Evolutionary conservation across 1,140 invertebrate genomes (phyloP).

Genomic region (Pseudomyrmex flavicornis): DNA sequence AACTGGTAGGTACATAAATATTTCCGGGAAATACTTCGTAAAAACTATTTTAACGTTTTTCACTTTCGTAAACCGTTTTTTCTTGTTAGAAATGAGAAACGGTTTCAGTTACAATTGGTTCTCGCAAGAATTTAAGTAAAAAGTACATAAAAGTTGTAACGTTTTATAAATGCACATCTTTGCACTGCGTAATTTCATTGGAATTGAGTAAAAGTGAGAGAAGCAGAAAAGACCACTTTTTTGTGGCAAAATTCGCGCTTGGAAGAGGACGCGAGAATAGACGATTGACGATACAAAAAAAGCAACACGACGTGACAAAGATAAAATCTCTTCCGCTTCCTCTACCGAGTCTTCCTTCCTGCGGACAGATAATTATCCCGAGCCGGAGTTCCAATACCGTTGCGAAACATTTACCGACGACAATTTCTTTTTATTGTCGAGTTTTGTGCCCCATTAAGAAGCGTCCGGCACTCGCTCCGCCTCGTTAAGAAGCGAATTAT

Average conservation of each 20-base stretch:
- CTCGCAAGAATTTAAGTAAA: neutral
- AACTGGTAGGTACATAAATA: slow-evolving; percentile 86
- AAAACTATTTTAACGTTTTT: neutral
- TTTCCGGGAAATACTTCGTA: neutral
- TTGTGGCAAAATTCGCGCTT: neutral
- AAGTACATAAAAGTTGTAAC: neutral
- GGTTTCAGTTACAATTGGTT: too few relatives aligned
- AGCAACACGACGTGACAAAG: slow-evolving; percentile 10
- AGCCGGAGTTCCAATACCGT: slow-evolving; percentile 65
- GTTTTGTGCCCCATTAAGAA: slow-evolving; percentile 74
- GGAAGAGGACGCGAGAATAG: neutral
- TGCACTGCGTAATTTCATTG: too few relatives aligned
- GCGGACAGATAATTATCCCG: slow-evolving; percentile 72
- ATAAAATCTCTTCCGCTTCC: slow-evolving; percentile 32
- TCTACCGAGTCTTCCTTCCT: slow-evolving; percentile 7
- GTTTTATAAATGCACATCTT: too few relatives aligned
- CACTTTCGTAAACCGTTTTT: neutral
- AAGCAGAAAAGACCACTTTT: neutral
- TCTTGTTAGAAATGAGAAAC: neutral
- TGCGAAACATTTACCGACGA: slow-evolving; percentile 76
- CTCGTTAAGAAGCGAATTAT: slow-evolving; percentile 72
- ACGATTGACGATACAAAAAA: slow-evolving; percentile 26
- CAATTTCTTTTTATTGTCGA: slow-evolving; percentile 75
- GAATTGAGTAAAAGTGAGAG: neutral
- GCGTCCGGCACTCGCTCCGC: slow-evolving; percentile 36